These are phyloP conservation scores for Carlito syrichta DNA, from an alignment of 2,113 vertebrate species.

Conservation along the genomic window DNA sequence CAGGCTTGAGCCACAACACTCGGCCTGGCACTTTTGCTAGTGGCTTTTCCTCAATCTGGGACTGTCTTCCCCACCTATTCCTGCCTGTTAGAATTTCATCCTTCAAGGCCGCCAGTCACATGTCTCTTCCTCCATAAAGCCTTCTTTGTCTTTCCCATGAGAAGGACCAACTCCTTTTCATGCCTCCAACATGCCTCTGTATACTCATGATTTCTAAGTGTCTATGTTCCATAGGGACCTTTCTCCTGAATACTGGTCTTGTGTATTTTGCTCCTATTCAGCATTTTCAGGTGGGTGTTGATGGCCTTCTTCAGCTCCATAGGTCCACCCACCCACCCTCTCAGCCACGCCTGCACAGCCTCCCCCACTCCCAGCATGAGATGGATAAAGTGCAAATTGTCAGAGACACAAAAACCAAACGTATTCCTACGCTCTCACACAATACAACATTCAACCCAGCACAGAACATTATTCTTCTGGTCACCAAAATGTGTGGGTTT, in stretches of 20 bases:
- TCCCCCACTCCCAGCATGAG: background rate
- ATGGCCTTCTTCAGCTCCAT: background rate
- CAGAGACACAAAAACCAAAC: background rate
- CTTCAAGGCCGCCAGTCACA: background rate
- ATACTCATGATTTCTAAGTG: background rate
- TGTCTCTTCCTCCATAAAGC: background rate
- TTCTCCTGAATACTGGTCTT: background rate
- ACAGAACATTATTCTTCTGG: background rate
- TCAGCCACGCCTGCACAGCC: background rate
- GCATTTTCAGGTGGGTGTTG: background rate
- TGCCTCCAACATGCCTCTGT: background rate
- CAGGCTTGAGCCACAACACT: too few relatives aligned
- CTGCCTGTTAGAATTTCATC: background rate
- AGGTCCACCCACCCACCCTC: too few relatives aligned
- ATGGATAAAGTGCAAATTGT: background rate
- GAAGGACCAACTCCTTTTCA: background rate
- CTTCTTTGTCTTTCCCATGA: background rate
- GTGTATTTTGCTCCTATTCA: too few relatives aligned
- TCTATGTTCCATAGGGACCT: background rate
- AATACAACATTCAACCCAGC: background rate
- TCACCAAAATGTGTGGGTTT: background rate
- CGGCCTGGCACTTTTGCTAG: too few relatives aligned
- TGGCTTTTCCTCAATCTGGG: background rate
- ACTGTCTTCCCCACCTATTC: background rate
- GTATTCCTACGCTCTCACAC: background rate